Base-by-base conservation (phyloP, 30 jellyfish, hydroid and myxozoan species). In the Mastigias papua region DNA sequence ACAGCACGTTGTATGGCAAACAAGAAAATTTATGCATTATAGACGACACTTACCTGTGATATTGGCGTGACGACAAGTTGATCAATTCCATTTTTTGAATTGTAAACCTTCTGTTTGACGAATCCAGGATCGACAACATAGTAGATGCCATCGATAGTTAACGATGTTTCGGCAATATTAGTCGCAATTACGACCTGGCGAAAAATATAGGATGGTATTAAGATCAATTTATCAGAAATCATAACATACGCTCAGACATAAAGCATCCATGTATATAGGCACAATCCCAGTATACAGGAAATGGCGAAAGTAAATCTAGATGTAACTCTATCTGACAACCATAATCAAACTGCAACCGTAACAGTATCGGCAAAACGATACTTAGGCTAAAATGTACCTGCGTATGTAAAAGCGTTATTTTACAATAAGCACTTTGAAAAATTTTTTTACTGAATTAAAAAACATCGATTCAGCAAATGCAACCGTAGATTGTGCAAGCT, bases 111-210 rank as follows among this genome's bases (percentile, higher is more conserved):
- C 78, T 96, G 99, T 69, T 96, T 96, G 57, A 96, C 99, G 75
- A 96, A 96, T 20, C 99, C 99, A 11, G 99, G 99, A 72, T 96
- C 99, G 15, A 96, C 99, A 21, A 96, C 99, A 66, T 96, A 96
- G 66, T 91, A 92, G 25, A 96, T 96, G 5, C 99, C 99, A 91
- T 96, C 99, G 37, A 96, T 96, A 25, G 99, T 96, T 65, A 96
- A 76, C 11, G 99, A 96, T 9, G 99, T 96, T 61, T 96, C 99
- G 25, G 99, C 99, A 61, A 96, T 96, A 49, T 96, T 96, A 13
- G 99, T 96, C 25, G 99, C 99, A 19, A 96, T 96, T 50, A 96
- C 99, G 57, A 96, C 99, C 98, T 93, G 86, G 16, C 68, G 10
- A 23, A 35, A 61, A 26, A 74, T 42, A 0, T 0, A 42, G 13